Evolutionary conservation across 2,797 vertebrate genomes (phyloP), one percentile per base, ranked within the genome.

Genomic region (Sciurus vulgaris): DNA sequence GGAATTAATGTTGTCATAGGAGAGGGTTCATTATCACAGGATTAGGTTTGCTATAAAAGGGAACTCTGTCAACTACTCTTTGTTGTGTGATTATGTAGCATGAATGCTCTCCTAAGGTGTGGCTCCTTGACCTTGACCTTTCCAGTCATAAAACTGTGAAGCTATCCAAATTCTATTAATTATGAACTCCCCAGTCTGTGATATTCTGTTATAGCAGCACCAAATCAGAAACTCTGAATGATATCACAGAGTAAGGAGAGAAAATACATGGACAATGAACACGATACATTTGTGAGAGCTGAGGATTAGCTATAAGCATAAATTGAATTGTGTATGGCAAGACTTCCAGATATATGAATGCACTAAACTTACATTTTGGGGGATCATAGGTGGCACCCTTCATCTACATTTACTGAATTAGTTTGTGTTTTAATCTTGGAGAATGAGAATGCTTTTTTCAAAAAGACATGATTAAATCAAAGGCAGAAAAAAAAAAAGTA

Each of bases 351-450:
- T 44, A 67, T 38, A 54, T 5, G 72, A 74, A 86, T 79, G 8
- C 33, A 56, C 69, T 74, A 41, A 93, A 87, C 2, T 41, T 35
- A 38, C 8, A 82, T 79, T 65, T 78, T 87, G 38, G 8, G 35
- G 14, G 49, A 26, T 35, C 15, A 72, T 63, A 30, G 33, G 24
- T n/a, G 74, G 7, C 8, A 63, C 41, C 41, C 72, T 86, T 83
- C 59, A 70, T 33, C 22, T 73, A 91, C 7, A 77, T 51, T 49
- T 59, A 84, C 26, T 92, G 22, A 89, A 89, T 51, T 38, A 56
- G 8, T 54, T n/a, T 89, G 22, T 72, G 12, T 54, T 95, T 95
- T 89, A 85, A 26, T 83, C 22, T 67, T 82, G 13, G 38, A 92
- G 2, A 5, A 67, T 22, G 10, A 84, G n/a, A n/a, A 30, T 35